Evolutionary conservation across 2,888 invertebrate genomes (phyloP).

Genomic region (Schizotus pectinicornis): DNA sequence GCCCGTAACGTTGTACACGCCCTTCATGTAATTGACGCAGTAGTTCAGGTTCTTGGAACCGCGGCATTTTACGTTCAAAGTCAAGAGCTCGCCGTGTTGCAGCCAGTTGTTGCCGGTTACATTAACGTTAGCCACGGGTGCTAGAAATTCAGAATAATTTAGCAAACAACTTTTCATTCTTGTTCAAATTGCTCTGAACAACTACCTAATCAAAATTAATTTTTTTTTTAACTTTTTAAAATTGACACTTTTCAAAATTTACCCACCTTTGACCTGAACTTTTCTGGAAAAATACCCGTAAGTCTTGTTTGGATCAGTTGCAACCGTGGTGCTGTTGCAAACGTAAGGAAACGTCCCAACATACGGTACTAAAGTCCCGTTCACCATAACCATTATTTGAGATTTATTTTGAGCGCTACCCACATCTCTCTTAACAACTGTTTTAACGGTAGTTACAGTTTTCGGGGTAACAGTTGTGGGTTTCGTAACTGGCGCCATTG

Average conservation of each 20-base stretch:
- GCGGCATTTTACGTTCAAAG: slow-evolving; percentile 72
- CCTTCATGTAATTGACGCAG: slow-evolving; percentile 70
- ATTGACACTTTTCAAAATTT: background rate
- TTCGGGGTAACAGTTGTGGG: slow-evolving; percentile 35
- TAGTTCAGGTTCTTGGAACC: slow-evolving; percentile 78
- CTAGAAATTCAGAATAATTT: no score
- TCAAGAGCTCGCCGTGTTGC: slow-evolving; percentile 78
- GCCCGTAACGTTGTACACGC: slow-evolving; percentile 74
- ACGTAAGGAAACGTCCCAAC: slow-evolving; percentile 59
- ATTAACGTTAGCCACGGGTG: slow-evolving; percentile 72
- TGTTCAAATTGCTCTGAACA: no score
- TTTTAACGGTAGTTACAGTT: slow-evolving; percentile 25
- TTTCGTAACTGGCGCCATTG: slow-evolving; percentile 34
- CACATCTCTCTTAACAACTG: slow-evolving; percentile 33
- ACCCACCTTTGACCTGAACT: slow-evolving; percentile 72
- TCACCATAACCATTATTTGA: slow-evolving; percentile 45
- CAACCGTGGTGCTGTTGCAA: slow-evolving; percentile 68
- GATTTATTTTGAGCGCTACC: slow-evolving; percentile 1
- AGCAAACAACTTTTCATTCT: no score
- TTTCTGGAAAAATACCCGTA: slow-evolving; percentile 76
- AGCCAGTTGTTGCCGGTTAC: slow-evolving; percentile 82
- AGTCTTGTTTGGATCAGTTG: slow-evolving; percentile 69
- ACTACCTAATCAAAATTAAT: no score
- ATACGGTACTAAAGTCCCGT: slow-evolving; percentile 47
- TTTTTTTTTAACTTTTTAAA: no score